A percentile compares a stretch with the other conserved stretches of the same genome.
phyloP scores from a whole-genome alignment of 1,140 invertebrate genomes.

The Hypsibius dujardini region DNA sequence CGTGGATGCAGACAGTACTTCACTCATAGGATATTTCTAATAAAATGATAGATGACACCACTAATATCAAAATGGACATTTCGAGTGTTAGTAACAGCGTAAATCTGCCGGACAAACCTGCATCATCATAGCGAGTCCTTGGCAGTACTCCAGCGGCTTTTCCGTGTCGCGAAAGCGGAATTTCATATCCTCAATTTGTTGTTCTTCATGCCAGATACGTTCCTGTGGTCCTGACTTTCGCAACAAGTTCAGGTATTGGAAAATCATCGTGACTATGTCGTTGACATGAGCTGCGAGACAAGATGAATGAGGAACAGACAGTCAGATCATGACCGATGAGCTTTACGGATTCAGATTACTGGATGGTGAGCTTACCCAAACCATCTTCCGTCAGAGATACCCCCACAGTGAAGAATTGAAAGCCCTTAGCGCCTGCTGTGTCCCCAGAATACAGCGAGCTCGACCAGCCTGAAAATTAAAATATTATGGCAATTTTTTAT shows the following conservation, averaged over 20 bases:
- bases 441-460: slow-evolving; percentile 63
- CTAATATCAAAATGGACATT: slow-evolving; percentile 19
- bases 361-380: slow-evolving; percentile 41
- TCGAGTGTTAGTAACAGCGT: slow-evolving; percentile 20
- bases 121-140: slow-evolving; percentile 41
- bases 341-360: slow-evolving; percentile 4
- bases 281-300: slow-evolving; percentile 46
- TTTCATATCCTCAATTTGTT: slow-evolving; percentile 54
- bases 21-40: slow-evolving; percentile 62
- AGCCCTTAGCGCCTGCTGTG: slow-evolving; percentile 55
- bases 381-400: slow-evolving; percentile 83
- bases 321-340: neutral
- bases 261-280: slow-evolving; percentile 63
- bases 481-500: too few relatives aligned
- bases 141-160: slow-evolving; percentile 53
- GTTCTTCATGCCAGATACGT: slow-evolving; percentile 77
- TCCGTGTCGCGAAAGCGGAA: slow-evolving; percentile 81
- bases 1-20: slow-evolving; percentile 57
- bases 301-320: neutral
- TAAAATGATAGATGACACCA: neutral
- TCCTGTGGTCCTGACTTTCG: slow-evolving; percentile 51
- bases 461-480: slow-evolving; percentile 52
- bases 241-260: slow-evolving; percentile 74
- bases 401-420: slow-evolving; percentile 67
- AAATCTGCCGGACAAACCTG: slow-evolving; percentile 29